Conservation (phyloP, 2,113 vertebrate genomes). For the Rafetus swinhoei region DNA sequence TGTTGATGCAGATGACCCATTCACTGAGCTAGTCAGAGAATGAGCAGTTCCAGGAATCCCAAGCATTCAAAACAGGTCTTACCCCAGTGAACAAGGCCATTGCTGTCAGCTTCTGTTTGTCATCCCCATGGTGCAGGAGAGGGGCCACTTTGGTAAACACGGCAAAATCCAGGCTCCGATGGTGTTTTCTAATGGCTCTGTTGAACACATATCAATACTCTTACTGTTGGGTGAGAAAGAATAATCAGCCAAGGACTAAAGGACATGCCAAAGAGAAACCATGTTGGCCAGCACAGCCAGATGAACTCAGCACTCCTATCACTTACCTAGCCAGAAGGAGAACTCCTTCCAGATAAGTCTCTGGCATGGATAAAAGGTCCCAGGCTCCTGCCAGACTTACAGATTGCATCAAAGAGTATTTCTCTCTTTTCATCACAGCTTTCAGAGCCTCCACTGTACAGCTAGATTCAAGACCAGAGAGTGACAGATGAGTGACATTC, state of each 20-base stretch:
- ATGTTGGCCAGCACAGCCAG: neutral
- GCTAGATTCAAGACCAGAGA: neutral
- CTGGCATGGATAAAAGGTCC: neutral
- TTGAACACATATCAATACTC: neutral
- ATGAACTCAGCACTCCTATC: neutral
- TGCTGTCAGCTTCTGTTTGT: neutral
- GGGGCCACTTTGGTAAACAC: neutral
- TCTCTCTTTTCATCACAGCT: neutral
- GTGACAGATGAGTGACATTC: neutral
- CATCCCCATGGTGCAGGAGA: neutral
- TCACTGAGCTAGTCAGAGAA: neutral
- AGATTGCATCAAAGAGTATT: slow-evolving; percentile 1
- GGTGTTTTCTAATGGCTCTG: neutral
- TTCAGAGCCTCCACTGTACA: neutral
- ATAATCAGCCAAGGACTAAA: neutral
- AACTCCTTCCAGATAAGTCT: slow-evolving; percentile 15
- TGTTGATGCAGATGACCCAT: neutral
- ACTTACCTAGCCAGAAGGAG: neutral
- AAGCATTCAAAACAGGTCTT: neutral
- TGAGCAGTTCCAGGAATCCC: neutral
- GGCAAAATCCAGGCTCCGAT: neutral
- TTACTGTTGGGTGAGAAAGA: neutral
- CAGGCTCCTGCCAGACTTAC: neutral
- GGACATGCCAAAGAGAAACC: neutral
- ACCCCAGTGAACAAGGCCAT: neutral